These are phyloP conservation scores for Scaptomyza montana DNA, from an alignment of 1,140 invertebrate genomes.

Conservation along the genomic window DNA sequence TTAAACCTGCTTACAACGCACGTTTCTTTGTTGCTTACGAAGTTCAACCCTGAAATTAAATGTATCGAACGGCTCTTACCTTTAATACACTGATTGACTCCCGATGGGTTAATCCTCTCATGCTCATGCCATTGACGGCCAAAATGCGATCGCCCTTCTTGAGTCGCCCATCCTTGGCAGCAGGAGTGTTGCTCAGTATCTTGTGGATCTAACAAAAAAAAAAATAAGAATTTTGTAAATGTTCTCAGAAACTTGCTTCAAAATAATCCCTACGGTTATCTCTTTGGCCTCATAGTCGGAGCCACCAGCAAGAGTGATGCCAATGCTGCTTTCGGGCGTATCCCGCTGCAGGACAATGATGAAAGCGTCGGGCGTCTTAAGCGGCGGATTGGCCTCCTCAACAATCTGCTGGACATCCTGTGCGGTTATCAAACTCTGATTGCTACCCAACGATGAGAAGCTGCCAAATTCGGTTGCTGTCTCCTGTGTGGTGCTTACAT, in stretches of 20 bases:
- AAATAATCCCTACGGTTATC: conserved; percentile 89
- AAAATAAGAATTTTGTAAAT: neutral
- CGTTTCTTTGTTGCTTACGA: no score
- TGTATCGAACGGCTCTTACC: conserved; percentile 83
- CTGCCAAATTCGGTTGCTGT: conserved; percentile 82
- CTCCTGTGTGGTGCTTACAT: conserved; percentile 78
- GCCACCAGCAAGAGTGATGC: conserved; percentile 94
- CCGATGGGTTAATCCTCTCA: conserved; percentile 91
- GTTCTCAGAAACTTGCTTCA: neutral
- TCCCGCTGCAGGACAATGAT: conserved; percentile 83
- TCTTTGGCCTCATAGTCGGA: conserved; percentile 95
- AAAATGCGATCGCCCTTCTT: conserved; percentile 94
- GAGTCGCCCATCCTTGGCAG: conserved; percentile 93
- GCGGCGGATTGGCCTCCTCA: conserved; percentile 82
- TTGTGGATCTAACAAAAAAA: conserved; percentile 89
- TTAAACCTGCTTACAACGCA: no score
- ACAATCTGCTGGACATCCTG: conserved; percentile 83
- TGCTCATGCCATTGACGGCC: conserved; percentile 94
- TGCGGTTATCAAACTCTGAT: conserved; percentile 83
- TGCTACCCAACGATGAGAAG: conserved; percentile 82
- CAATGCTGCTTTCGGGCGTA: conserved; percentile 89
- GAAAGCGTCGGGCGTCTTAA: conserved; percentile 81
- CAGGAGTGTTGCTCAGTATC: conserved; percentile 92
- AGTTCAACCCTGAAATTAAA: no score
- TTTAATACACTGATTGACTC: conserved; percentile 94